Base-by-base conservation (phyloP, 2,113 vertebrate genomes). In the Octodon degus region DNA sequence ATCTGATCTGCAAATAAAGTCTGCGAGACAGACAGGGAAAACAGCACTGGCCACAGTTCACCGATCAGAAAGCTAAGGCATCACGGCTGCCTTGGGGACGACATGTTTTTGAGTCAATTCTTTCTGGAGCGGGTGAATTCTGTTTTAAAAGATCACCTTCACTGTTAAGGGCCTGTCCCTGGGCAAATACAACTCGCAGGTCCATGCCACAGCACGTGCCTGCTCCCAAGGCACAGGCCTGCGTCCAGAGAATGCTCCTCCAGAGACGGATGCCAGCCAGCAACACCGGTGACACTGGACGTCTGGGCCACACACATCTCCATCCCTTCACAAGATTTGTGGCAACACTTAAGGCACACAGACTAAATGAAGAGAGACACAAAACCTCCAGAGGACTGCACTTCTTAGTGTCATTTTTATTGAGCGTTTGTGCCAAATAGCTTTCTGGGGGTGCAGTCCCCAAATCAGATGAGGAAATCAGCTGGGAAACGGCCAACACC, bases 391-490 rank as follows among this genome's bases (percentile, higher is more conserved):
- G 60, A 83, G 47, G 34, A 82, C 25, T 53, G 32, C 14, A 86
- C 55, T 24, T 70, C 60, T 58, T 53, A 77, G 55, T 62, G 83
- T 88, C 65, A 60, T 80, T 80, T 93, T 91, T 89, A 93, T 63
- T 89, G 86, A 86, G 53, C 6, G 30, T 27, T 40, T 89, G 2
- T 87, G 22, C 77, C 40, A 34, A 79, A 94, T 89, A 86, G 67
- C 37, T 86, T 84, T 79, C 55, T 84, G 25, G 40, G 72, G 47
- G 30, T 19, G 24, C 80, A 16, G n/a, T 79, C 80, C 83, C 70
- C 89, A 83, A 95, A 91, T 74, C 34, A 86, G 89, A 72, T 84
- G 90, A 77, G 53, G 79, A 91, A 89, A 96, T 65, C 90, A 37
- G 32, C 40, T 50, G 37, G 90, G 80, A 89, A 93, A 65, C 43